Percentiles rank a stretch among this genome's conserved stretches.
phyloP scores from a whole-genome alignment of 2,888 invertebrate species.

The Priocnemis perturbator region DNA sequence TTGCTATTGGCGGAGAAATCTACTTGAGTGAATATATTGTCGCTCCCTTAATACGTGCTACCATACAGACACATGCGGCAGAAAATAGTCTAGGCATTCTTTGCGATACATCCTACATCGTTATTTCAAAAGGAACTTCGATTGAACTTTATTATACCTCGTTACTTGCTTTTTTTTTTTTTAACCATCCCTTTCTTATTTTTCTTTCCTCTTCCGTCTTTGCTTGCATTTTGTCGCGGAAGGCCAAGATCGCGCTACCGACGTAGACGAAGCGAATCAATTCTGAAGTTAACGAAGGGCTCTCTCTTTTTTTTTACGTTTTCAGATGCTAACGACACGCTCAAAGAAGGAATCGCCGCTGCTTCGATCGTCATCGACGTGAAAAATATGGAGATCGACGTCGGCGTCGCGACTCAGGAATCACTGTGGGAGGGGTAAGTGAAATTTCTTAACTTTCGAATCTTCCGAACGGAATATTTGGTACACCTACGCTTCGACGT shows the following conservation, averaged over 20 bases:
- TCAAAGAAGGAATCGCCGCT: slow-evolving; percentile 40
- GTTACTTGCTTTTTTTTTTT: slow-evolving; percentile 33
- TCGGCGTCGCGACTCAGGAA: not conserved
- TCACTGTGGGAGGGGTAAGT: too few species aligned
- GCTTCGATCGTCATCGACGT: slow-evolving; percentile 11
- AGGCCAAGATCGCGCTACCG: slow-evolving; percentile 53
- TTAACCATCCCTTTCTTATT: not conserved
- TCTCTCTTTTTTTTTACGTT: slow-evolving; percentile 9
- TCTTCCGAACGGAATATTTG: too few species aligned
- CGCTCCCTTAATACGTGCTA: slow-evolving; percentile 56
- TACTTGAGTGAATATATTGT: slow-evolving; percentile 60
- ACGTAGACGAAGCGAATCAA: slow-evolving; percentile 46
- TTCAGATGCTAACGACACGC: slow-evolving; percentile 39
- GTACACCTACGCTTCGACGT: too few species aligned
- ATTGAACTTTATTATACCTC: slow-evolving; percentile 63
- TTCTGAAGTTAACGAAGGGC: slow-evolving; percentile 48
- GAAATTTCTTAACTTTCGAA: not conserved
- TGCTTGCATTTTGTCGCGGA: slow-evolving; percentile 14
- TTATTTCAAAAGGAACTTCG: slow-evolving; percentile 69
- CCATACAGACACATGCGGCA: slow-evolving; percentile 63
- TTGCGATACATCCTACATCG: slow-evolving; percentile 58
- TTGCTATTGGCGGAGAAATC: slow-evolving; percentile 38
- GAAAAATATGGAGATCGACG: slow-evolving; percentile 2
- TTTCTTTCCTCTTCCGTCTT: too few species aligned
- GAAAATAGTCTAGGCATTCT: slow-evolving; percentile 64